A percentile compares a stretch with the other conserved stretches of the same genome.
Evolutionary conservation across 2,113 vertebrate species (phyloP).

Genomic region (Apeltes quadracus): DNA sequence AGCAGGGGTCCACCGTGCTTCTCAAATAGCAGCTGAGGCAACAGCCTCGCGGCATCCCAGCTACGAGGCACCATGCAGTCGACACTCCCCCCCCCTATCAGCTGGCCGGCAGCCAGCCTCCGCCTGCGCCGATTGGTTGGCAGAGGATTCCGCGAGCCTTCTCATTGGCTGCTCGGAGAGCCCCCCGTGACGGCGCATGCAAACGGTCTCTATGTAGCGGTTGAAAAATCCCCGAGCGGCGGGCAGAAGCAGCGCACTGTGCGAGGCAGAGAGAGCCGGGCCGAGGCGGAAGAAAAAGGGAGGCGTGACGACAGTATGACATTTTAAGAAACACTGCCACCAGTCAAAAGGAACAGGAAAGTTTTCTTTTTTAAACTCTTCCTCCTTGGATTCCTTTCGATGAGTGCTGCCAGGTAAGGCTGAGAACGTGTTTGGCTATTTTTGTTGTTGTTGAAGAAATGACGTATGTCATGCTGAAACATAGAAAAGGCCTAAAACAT

Average conservation of each 20-base stretch:
- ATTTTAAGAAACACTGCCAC: conserved; percentile 7
- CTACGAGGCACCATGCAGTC: conserved; percentile 6
- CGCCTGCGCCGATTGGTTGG: conserved; percentile 43
- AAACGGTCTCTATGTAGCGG: conserved; percentile 55
- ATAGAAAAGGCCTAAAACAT: not conserved
- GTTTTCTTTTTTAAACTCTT: not conserved
- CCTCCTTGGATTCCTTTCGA: conserved; percentile 4
- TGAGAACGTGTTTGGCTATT: fast-evolving
- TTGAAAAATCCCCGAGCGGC: conserved; percentile 65
- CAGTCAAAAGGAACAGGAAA: not conserved
- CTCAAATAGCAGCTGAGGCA: conserved; percentile 54
- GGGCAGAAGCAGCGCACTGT: conserved; percentile 21
- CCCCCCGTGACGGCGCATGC: conserved; percentile 63
- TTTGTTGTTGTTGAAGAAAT: not conserved
- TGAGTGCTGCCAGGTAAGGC: conserved; percentile 72
- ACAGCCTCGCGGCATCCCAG: conserved; percentile 26
- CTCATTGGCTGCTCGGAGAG: conserved; percentile 52
- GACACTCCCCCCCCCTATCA: conserved; percentile 44
- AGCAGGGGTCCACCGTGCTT: conserved; percentile 63
- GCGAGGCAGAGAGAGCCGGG: conserved; percentile 24
- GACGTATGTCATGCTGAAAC: not conserved
- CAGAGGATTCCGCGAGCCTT: fast-evolving
- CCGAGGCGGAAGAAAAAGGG: conserved; percentile 5
- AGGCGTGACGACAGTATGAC: conserved; percentile 45
- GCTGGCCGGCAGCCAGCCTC: conserved; percentile 36